Conservation (phyloP, 2,113 vertebrate species). For the Amphilophus citrinellus region DNA sequence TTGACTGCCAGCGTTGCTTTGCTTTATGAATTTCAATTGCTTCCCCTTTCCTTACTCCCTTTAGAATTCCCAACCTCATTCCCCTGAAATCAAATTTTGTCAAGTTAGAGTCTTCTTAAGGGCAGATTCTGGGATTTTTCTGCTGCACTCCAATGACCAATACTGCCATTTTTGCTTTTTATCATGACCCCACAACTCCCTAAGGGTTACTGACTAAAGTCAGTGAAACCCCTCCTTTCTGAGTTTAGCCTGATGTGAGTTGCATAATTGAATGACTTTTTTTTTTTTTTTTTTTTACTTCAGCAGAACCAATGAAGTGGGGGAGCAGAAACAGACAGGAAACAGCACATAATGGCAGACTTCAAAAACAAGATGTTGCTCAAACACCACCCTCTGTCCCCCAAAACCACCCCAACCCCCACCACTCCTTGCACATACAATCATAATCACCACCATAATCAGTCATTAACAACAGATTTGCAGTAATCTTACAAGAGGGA, state of each 20-base stretch:
- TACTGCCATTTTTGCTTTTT: slow-evolving; percentile 50
- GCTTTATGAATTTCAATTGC: slow-evolving; percentile 46
- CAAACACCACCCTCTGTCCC: background rate
- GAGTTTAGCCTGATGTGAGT: slow-evolving; percentile 19
- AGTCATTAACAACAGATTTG: slow-evolving; percentile 65
- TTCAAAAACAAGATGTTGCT: slow-evolving; percentile 55
- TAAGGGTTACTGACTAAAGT: slow-evolving; percentile 6
- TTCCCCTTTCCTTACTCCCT: background rate
- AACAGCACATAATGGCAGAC: slow-evolving; percentile 11
- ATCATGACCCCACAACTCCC: slow-evolving; percentile 49
- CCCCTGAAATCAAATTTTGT: slow-evolving; percentile 24
- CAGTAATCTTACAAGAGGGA: slow-evolving; percentile 60
- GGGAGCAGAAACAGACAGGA: slow-evolving; percentile 4
- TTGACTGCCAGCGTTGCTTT: background rate
- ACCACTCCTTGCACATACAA: slow-evolving; percentile 23
- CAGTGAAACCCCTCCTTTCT: slow-evolving; percentile 28
- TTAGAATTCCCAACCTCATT: slow-evolving; percentile 32
- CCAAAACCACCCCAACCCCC: background rate
- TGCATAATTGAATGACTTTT: slow-evolving; percentile 53
- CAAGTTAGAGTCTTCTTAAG: background rate
- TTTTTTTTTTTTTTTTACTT: slow-evolving; percentile 29
- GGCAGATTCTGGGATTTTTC: slow-evolving; percentile 30
- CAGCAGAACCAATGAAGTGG: slow-evolving; percentile 16
- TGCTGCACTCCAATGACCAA: slow-evolving; percentile 18
- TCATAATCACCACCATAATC: slow-evolving; percentile 28